Conservation (phyloP, 2,888 invertebrate species). For the Orthosia incerta region DNA sequence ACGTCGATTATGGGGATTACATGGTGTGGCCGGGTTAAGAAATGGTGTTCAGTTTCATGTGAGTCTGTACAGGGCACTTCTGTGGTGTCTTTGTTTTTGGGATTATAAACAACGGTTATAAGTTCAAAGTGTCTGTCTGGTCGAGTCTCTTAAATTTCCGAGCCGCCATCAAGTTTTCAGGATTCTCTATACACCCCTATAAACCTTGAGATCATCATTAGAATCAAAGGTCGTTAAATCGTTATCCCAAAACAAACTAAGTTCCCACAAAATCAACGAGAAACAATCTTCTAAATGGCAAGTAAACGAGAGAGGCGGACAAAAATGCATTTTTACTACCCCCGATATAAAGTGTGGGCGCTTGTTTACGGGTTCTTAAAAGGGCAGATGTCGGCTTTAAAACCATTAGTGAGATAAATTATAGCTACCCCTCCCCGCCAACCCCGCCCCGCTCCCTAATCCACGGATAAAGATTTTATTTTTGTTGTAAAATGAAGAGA, state of each 20-base stretch:
- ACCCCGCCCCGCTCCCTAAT: slow-evolving; percentile 72
- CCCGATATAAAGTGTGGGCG: slow-evolving; percentile 65
- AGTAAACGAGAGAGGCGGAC: slow-evolving; percentile 55
- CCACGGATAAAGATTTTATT: slow-evolving; percentile 87
- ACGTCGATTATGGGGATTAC: slow-evolving; percentile 52
- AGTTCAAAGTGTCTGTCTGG: no score
- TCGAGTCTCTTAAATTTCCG: no score
- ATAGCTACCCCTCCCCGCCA: slow-evolving; percentile 70
- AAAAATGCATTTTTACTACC: slow-evolving; percentile 67
- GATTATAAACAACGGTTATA: slow-evolving; percentile 2
- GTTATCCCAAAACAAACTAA: slow-evolving; percentile 11
- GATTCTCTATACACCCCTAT: not conserved
- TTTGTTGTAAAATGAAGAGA: slow-evolving; percentile 87
- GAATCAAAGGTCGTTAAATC: slow-evolving; percentile 8
- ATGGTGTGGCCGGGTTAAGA: slow-evolving; percentile 31
- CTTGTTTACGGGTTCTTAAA: slow-evolving; percentile 74
- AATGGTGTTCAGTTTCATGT: slow-evolving; percentile 36
- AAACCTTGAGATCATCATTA: slow-evolving; percentile 12
- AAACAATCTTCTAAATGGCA: slow-evolving; percentile 58
- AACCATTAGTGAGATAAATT: slow-evolving; percentile 88
- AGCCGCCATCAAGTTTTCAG: no score
- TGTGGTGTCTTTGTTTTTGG: slow-evolving; percentile 6
- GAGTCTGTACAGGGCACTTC: slow-evolving; percentile 3
- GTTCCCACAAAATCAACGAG: slow-evolving; percentile 27
- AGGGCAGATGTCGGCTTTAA: slow-evolving; percentile 87